Evolutionary conservation across 2,888 invertebrate species (phyloP), one percentile per base, ranked within the genome.

Genomic region (Ectropis crepuscularia): DNA sequence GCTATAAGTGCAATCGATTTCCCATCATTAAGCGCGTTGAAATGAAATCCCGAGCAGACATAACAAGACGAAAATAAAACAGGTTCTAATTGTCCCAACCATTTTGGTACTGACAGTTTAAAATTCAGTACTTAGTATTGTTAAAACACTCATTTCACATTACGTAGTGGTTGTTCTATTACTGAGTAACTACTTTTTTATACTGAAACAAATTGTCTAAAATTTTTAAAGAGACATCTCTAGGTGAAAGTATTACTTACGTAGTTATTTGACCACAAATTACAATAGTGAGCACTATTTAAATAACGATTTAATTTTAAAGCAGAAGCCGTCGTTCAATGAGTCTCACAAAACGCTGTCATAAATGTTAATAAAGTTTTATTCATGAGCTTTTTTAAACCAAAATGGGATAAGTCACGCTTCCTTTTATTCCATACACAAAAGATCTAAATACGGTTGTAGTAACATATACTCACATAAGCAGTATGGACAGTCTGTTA

Each of bases 401-500:
- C 76, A 78, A 73, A 84, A 86, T 82, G 80, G 83, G 83, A 86
- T 88, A 86, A 86, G 89, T 89, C 90, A 90, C 88, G 89, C 81
- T 83, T 84, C 83, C 83, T 79, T 86, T 88, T 89, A 85, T 88
- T 74, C 81, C 70, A 69, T 66, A 77, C 70, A 92, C 92, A 92
- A 92, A 90, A 86, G 90, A 82, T 85, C 88, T 87, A 87, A 88
- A 90, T 86, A 85, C 83, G 85, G 80, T 48, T 37, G 5, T 63
- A 59, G 63, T 54, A 54, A 53, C 36, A 53, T 42, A 39, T 9
- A 38, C 38, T 38, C 39, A 16, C 16, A 36, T 5, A 47, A 6
- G 16, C 60, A 61, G 64, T 65, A 65, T 12, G 64, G 45, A 9
- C 37, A 38, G 0, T 42, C 8, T n/a, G n/a, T n/a, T n/a, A n/a